phyloP scores from a whole-genome alignment of 2,113 vertebrate species.

The Ageneiosus marmoratus region DNA sequence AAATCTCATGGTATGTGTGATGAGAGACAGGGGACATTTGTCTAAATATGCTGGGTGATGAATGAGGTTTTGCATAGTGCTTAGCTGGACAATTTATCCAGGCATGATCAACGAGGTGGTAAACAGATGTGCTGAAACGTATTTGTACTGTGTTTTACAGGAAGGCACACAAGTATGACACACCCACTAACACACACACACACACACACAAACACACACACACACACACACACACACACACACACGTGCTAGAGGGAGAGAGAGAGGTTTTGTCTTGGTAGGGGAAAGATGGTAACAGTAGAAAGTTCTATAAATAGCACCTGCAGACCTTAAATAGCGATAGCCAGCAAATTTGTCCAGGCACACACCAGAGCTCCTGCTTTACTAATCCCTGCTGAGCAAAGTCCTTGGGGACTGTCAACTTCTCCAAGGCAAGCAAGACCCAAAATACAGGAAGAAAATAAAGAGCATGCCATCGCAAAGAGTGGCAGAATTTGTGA shows the following conservation, averaged over 20 bases:
- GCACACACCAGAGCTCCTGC: conserved; percentile 54
- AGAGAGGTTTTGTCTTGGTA: conserved; percentile 30
- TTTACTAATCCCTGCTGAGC: conserved; percentile 39
- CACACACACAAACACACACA: conserved; percentile 39
- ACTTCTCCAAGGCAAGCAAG: conserved; percentile 54
- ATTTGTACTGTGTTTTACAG: conserved; percentile 52
- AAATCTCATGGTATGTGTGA: conserved; percentile 29
- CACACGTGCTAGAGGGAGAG: neutral
- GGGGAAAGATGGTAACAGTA: conserved; percentile 65
- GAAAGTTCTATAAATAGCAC: conserved; percentile 74
- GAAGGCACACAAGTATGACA: conserved; percentile 1
- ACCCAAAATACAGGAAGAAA: conserved; percentile 59
- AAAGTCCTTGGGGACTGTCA: conserved; percentile 62
- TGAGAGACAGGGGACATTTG: conserved; percentile 39
- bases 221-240: conserved; percentile 19
- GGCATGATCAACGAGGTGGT: conserved; percentile 50
- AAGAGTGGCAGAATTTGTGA: conserved; percentile 43
- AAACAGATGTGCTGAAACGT: conserved; percentile 49
- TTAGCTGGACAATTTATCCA: conserved; percentile 45
- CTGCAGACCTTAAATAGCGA: conserved; percentile 68
- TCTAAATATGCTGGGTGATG: conserved; percentile 40
- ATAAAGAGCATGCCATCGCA: conserved; percentile 60
- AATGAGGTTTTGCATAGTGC: conserved; percentile 35
- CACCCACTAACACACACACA: conserved; percentile 22
- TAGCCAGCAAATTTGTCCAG: conserved; percentile 65